phyloP scores from a whole-genome alignment of 2,113 vertebrate species.

The Sphyrna mokarran region DNA sequence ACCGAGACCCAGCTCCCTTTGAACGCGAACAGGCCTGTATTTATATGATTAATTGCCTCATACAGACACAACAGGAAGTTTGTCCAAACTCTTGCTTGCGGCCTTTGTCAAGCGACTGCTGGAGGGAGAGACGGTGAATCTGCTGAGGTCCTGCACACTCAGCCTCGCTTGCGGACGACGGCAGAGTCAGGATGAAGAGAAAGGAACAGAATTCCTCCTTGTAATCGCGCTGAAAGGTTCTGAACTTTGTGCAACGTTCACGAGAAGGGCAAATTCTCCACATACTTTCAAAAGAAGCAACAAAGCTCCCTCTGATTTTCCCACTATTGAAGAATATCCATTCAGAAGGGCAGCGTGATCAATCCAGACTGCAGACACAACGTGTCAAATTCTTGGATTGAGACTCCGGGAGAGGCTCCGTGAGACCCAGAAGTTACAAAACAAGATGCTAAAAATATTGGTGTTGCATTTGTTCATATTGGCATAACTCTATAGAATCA shows the following conservation, averaged over 20 bases:
- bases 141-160: not conserved
- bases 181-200: not conserved
- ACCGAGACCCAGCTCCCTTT: not conserved
- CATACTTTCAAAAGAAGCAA: not conserved
- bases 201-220: not conserved
- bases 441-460: not conserved
- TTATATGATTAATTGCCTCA: conserved; percentile 22
- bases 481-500: not conserved
- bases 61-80: conserved; percentile 19
- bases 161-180: not conserved
- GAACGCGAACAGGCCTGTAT: not conserved
- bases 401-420: not conserved
- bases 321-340: not conserved
- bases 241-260: not conserved
- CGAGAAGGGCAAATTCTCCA: not conserved
- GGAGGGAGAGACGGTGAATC: not conserved
- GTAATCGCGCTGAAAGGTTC: not conserved
- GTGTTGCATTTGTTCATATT: not conserved
- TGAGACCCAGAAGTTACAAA: not conserved
- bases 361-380: not conserved
- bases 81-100: not conserved
- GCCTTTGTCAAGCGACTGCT: not conserved
- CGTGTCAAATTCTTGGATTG: not conserved
- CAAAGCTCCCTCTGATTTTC: not conserved
- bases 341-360: not conserved